Conservation (phyloP, 2,888 invertebrate genomes). For the Trissonchulus latispiculum region DNA sequence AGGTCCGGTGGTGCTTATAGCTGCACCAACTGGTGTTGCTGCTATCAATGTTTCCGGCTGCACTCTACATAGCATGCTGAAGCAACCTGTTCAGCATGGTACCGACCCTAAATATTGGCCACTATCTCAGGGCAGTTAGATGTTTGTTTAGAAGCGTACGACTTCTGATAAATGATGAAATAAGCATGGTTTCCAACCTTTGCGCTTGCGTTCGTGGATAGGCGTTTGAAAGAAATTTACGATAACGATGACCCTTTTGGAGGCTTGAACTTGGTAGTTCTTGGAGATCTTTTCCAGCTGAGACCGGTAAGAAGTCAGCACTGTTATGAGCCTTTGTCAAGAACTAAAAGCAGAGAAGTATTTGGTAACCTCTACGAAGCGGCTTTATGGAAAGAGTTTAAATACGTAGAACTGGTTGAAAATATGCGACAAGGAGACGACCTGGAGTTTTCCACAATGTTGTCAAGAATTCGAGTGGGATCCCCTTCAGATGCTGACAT, state of each 20-base stretch:
- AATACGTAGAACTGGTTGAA: background rate
- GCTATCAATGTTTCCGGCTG: background rate
- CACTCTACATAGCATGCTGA: background rate
- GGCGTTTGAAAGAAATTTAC: background rate
- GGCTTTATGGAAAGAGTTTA: constrained; percentile 3
- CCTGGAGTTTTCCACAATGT: background rate
- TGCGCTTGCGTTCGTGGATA: background rate
- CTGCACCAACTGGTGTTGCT: background rate
- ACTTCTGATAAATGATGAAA: background rate
- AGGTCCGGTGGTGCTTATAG: background rate
- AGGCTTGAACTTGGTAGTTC: background rate
- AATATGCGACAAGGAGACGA: constrained; percentile 3
- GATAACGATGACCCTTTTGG: background rate
- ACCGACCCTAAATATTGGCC: background rate
- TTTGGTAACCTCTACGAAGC: too few species aligned
- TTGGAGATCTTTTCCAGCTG: background rate
- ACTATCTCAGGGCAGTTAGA: background rate
- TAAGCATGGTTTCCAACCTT: background rate
- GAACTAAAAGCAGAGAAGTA: background rate
- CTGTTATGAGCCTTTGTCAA: background rate
- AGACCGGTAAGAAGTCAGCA: background rate
- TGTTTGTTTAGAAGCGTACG: background rate
- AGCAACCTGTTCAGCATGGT: background rate
- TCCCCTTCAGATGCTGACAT: background rate
- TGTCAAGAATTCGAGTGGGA: background rate